These are phyloP conservation scores for Lycocerus yunnanus DNA, from an alignment of 2,888 invertebrate genomes.

Conservation along the genomic window DNA sequence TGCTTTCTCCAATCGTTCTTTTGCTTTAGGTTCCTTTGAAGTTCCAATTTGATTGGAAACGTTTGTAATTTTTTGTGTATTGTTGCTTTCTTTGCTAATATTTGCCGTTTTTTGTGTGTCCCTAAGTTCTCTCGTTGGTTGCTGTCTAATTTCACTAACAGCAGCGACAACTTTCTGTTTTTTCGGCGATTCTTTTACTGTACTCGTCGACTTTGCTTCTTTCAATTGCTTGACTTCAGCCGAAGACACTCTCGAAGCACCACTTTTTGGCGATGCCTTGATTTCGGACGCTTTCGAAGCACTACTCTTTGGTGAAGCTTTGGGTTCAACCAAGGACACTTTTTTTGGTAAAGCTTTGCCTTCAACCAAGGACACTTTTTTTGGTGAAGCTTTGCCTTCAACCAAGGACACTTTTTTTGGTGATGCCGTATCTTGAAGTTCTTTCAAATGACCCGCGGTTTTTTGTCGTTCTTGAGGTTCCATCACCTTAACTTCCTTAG, in stretches of 20 bases:
- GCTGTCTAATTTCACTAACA: not conserved
- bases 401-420: too few species aligned
- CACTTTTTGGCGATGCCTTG: not conserved
- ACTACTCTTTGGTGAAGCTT: too few species aligned
- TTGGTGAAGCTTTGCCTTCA: too few species aligned
- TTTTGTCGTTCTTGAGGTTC: not conserved
- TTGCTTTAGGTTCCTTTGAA: not conserved
- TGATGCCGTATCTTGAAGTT: not conserved
- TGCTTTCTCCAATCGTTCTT: not conserved
- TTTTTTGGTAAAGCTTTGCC: too few species aligned
- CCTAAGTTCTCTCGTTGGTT: not conserved
- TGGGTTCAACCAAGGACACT: too few species aligned
- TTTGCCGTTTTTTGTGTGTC: not conserved
- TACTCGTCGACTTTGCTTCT: not conserved
- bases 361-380: too few species aligned
- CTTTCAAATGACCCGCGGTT: not conserved
- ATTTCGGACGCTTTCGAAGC: too few species aligned
- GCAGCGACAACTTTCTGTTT: not conserved
- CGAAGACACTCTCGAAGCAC: not conserved
- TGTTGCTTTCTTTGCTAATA: not conserved
- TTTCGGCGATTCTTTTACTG: not conserved
- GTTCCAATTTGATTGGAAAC: not conserved
- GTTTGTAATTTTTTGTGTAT: not conserved
- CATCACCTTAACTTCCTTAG: not conserved
- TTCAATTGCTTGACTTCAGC: not conserved